phyloP scores from a whole-genome alignment of 2,113 vertebrate genomes.

The Protobothrops flavoviridis region DNA sequence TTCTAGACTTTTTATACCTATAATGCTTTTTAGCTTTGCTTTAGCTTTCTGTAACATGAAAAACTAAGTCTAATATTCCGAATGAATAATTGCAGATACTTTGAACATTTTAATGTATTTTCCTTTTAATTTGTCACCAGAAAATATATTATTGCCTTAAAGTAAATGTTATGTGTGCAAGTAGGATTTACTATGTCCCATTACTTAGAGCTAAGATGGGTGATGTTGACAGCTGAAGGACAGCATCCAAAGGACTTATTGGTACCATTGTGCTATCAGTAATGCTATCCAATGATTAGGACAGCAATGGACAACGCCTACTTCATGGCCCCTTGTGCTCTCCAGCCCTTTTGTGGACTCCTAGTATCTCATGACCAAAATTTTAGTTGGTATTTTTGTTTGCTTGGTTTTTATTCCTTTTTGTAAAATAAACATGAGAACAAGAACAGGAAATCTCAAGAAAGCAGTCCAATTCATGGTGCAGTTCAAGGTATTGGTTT shows the following conservation, averaged over 20 bases:
- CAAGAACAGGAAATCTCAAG: background rate
- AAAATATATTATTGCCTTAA: background rate
- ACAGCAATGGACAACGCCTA: background rate
- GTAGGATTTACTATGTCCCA: background rate
- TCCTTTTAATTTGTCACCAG: background rate
- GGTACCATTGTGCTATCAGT: background rate
- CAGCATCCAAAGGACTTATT: background rate
- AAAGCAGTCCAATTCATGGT: background rate
- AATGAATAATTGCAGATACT: background rate
- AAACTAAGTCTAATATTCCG: background rate
- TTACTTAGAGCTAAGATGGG: background rate
- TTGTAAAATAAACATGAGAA: background rate
- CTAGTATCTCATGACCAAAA: background rate
- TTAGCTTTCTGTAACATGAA: background rate
- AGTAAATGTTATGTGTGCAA: background rate
- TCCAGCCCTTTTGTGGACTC: background rate
- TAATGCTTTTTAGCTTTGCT: background rate
- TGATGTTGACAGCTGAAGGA: background rate
- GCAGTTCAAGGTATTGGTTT: background rate
- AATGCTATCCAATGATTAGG: background rate
- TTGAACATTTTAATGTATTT: background rate
- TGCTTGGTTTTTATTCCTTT: background rate
- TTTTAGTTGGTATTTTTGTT: background rate
- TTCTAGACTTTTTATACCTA: background rate
- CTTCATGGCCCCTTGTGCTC: background rate